A percentile compares a stretch with the other conserved stretches of the same genome.
Evolutionary conservation across 1,140 invertebrate species (phyloP).

Genomic region (Homalodisca vitripennis): DNA sequence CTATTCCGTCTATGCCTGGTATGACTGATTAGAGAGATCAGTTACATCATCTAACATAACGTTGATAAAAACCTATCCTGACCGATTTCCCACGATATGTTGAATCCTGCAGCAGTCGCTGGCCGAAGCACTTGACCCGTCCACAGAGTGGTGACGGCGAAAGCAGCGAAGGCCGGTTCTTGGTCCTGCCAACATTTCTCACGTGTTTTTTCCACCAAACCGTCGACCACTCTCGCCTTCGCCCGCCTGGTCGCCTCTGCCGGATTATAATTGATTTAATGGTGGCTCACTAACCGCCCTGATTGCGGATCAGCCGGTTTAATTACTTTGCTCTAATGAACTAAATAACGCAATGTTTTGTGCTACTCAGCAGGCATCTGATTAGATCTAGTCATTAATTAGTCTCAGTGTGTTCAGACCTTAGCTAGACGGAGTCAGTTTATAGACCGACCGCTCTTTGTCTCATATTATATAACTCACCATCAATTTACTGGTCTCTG

Average conservation of each 20-base stretch:
- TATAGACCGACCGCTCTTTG: slow-evolving; percentile 16
- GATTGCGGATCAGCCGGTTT: slow-evolving; percentile 7
- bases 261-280: slow-evolving; percentile 19
- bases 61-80: too few relatives aligned
- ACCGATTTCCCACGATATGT: too few relatives aligned
- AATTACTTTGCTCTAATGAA: slow-evolving; percentile 20
- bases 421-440: background rate
- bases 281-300: background rate
- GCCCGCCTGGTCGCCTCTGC: background rate
- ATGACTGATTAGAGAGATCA: too few relatives aligned
- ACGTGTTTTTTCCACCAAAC: background rate
- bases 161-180: background rate
- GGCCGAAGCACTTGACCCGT: too few relatives aligned
- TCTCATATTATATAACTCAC: slow-evolving; percentile 23
- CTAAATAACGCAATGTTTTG: slow-evolving; percentile 26
- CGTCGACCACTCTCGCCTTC: too few relatives aligned
- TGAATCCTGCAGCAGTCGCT: too few relatives aligned
- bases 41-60: too few relatives aligned
- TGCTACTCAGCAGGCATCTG: slow-evolving; percentile 19
- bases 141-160: too few relatives aligned
- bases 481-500: background rate
- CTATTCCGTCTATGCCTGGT: too few relatives aligned
- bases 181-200: background rate
- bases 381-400: slow-evolving; percentile 25
- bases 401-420: background rate